phyloP scores from a whole-genome alignment of 2,888 invertebrate species.

The Conomelus anceps region DNA sequence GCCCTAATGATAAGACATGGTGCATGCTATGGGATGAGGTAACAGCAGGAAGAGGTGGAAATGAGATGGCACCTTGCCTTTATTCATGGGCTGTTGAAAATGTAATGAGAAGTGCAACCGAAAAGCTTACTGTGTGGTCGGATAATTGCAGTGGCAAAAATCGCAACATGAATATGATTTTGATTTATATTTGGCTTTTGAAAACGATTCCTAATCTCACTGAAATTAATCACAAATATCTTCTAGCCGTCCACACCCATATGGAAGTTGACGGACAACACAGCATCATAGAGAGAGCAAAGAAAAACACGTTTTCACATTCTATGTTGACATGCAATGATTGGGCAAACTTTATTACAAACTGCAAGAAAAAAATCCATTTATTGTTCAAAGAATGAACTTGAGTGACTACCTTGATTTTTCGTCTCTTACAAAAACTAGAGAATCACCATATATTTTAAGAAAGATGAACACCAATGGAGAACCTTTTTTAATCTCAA shows the following conservation, averaged over 20 bases:
- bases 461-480: no score
- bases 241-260: slow-evolving; percentile 30
- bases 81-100: slow-evolving; percentile 10
- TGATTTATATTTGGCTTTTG: slow-evolving; percentile 20
- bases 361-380: no score
- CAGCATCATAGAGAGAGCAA: slow-evolving; percentile 30
- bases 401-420: no score
- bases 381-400: no score
- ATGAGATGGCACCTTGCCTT: slow-evolving; percentile 14
- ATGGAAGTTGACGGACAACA: slow-evolving; percentile 32
- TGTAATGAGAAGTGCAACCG: not conserved
- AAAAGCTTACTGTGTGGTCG: slow-evolving; percentile 27
- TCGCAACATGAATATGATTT: slow-evolving; percentile 13
- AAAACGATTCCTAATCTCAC: slow-evolving; percentile 15
- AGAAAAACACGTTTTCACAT: no score
- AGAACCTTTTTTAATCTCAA: no score
- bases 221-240: slow-evolving; percentile 28
- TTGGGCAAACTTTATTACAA: no score
- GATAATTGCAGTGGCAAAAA: slow-evolving; percentile 28
- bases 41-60: slow-evolving; percentile 13
- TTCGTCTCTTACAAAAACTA: no score
- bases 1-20: not conserved
- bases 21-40: slow-evolving; percentile 5
- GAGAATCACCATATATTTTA: no score
- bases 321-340: no score